A percentile compares a stretch with the other conserved stretches of the same genome.
These are phyloP conservation scores for Bombylius discolor DNA, from an alignment of 2,888 invertebrate species.

Conservation along the genomic window DNA sequence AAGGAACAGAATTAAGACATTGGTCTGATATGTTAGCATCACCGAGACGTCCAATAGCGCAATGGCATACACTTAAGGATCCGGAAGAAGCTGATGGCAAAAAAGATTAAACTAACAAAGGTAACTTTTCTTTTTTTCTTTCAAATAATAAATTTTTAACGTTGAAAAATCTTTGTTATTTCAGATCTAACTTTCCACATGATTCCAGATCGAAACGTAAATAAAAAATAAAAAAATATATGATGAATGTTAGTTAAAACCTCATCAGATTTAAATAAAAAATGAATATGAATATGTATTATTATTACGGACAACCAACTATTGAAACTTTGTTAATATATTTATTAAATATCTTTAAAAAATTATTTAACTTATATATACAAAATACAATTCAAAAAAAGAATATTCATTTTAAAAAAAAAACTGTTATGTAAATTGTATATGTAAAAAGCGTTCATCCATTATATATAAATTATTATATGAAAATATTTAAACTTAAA, in stretches of 20 bases:
- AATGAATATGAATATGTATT: too few relatives aligned
- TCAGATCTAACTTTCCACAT: too few relatives aligned
- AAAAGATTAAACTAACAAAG: slow-evolving; percentile 14
- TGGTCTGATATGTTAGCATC: slow-evolving; percentile 99
- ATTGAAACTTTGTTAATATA: slow-evolving; percentile 4
- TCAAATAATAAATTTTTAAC: too few relatives aligned
- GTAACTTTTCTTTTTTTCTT: not conserved
- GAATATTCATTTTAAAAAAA: not conserved
- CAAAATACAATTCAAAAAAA: not conserved
- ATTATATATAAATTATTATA: not conserved
- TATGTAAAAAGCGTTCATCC: slow-evolving; percentile 13
- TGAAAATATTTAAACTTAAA: not conserved
- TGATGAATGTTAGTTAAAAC: not conserved
- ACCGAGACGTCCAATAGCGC: slow-evolving; percentile 96
- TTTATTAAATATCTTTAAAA: not conserved
- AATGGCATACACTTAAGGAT: slow-evolving; percentile 99
- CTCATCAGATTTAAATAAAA: too few relatives aligned
- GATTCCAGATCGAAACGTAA: too few relatives aligned
- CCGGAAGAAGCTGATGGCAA: slow-evolving; percentile 59
- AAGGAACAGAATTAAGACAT: slow-evolving; percentile 95
- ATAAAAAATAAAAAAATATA: too few relatives aligned
- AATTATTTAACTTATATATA: not conserved
- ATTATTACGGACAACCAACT: too few relatives aligned
- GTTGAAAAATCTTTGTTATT: too few relatives aligned
- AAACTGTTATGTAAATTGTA: slow-evolving; percentile 12